Conservation (phyloP, 2,113 vertebrate genomes). For the Microcebus ravelobensis region DNA sequence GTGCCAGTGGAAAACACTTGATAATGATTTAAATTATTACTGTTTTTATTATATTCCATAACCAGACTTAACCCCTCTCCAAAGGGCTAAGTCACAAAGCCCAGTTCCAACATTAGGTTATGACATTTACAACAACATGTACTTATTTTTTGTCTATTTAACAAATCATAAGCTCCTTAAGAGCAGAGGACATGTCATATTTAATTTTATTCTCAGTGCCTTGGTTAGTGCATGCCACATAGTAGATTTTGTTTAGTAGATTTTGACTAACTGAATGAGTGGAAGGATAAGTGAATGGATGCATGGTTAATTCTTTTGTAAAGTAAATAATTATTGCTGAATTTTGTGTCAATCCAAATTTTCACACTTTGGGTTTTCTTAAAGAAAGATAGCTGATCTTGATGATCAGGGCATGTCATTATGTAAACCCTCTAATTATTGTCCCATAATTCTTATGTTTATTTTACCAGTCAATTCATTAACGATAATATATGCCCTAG, state of each 20-base stretch:
- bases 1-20: neutral
- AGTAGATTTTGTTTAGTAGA: neutral
- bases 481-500: neutral
- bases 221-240: no score
- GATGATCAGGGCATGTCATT: neutral
- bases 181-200: neutral
- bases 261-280: neutral
- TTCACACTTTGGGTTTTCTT: conserved; percentile 45
- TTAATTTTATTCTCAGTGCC: neutral
- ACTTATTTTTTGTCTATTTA: neutral
- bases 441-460: conserved; percentile 33
- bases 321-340: conserved; percentile 47
- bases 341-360: conserved; percentile 34
- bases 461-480: conserved; percentile 38
- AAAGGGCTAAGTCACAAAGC: neutral
- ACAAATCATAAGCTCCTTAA: neutral
- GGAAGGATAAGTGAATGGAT: neutral
- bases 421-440: neutral
- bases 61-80: neutral
- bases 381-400: conserved; percentile 7
- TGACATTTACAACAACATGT: neutral
- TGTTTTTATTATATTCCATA: neutral
- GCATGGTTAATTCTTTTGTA: neutral
- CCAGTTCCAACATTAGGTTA: neutral
- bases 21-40: neutral